Evolutionary conservation across 2,888 invertebrate species (phyloP), one percentile per base, ranked within the genome.

Genomic region (Hemistola chrysoprasaria): DNA sequence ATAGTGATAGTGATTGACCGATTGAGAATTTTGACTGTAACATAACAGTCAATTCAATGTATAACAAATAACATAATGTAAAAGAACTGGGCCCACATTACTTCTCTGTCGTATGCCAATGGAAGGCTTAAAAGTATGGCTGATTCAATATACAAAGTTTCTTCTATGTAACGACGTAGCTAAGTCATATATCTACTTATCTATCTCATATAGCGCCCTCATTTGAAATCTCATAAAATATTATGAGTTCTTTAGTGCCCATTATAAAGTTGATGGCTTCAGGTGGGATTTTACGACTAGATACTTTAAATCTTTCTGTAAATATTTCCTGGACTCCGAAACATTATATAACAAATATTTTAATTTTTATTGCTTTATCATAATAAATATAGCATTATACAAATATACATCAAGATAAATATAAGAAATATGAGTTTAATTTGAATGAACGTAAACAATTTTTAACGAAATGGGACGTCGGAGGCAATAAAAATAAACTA

Each of bases 221-320:
- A 60, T 62, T 59, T 47, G 45, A 59, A 58, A 59, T 53, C 47
- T 23, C 55, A 52, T 65, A 54, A 70, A 50, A 55, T 39, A 40
- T 56, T 54, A 56, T 52, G 40, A 49, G 37, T 49, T 37, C 56
- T 65, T 60, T 59, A 63, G 44, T 40, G 51, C 44, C 54, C 36
- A 44, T 48, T 37, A 48, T 38, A 9, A 6, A 26, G 24, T 46
- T 50, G 27, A 44, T 37, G 25, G 36, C 11, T 26, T 37, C 40
- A 47, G 36, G 39, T 41, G 41, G 28, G 34, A 9, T 27, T 36
- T 41, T 10, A 41, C 22, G 26, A 6, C 8, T 6, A 1, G 22
- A 10, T 16, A 16, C 26, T 7, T 37, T 22, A 6, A 40, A 10
- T 11, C 11, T 20, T 28, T 27, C 3, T 2, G 8, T 16, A 16